These are phyloP conservation scores for Pseudorhiza aurosa DNA, from an alignment of 30 jellyfish, hydroid and myxozoan genomes.

Conservation along the genomic window DNA sequence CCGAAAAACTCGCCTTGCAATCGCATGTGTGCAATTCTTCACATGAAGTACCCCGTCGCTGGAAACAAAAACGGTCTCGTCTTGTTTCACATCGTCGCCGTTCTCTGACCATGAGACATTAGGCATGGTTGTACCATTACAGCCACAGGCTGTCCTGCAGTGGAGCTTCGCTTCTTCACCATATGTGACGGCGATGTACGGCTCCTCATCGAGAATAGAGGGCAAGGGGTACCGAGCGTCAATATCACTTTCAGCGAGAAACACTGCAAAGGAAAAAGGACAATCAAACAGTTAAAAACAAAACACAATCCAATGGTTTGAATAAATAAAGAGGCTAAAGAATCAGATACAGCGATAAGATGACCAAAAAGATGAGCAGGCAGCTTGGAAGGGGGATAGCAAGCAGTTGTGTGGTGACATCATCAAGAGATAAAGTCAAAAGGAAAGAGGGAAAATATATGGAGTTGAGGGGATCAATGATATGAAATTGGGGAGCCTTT, in stretches of 20 bases:
- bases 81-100: constrained; percentile 11
- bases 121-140: constrained; percentile 7
- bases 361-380: no score
- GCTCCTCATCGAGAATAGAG: background rate
- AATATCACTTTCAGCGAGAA: background rate
- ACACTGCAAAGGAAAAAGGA: background rate
- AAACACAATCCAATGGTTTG: no score
- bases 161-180: constrained; percentile 23
- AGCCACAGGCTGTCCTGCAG: constrained; percentile 41
- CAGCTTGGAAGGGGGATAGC: no score
- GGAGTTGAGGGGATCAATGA: no score
- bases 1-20: background rate
- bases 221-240: constrained; percentile 33
- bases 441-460: no score
- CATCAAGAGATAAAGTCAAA: no score
- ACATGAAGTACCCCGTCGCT: constrained; percentile 11
- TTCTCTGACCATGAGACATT: constrained; percentile 35
- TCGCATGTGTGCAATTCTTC: constrained; percentile 5
- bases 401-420: no score
- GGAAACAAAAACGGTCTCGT: background rate
- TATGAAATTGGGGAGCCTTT: no score
- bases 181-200: background rate
- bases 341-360: no score
- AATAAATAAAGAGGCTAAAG: no score
- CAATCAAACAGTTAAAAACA: no score